A percentile compares a stretch with the other conserved stretches of the same genome.
Conservation (phyloP, 2,797 vertebrate species). For the Notoglanidium macrostoma region DNA sequence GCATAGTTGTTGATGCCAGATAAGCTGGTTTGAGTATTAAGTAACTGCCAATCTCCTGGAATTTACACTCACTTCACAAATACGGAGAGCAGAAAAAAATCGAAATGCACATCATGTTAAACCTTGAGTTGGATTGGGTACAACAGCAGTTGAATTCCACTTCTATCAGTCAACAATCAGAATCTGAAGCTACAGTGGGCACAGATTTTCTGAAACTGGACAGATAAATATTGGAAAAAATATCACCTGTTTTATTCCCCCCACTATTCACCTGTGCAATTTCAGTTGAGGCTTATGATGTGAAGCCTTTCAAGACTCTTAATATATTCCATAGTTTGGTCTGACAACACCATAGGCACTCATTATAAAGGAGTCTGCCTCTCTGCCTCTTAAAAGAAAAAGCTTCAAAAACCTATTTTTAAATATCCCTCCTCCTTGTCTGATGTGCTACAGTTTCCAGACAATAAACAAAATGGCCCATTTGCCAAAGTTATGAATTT, state of each 20-base stretch:
- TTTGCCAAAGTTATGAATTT: neutral
- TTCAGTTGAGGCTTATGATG: neutral
- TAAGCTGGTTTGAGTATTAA: neutral
- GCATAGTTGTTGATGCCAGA: neutral
- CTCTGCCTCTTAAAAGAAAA: neutral
- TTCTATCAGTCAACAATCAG: neutral
- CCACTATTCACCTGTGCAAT: neutral
- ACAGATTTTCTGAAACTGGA: too few relatives aligned
- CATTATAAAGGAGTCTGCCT: neutral
- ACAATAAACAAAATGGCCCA: neutral
- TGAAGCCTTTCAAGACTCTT: neutral
- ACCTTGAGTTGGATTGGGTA: neutral
- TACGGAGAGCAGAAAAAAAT: neutral
- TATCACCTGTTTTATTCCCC: neutral
- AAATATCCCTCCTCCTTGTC: too few relatives aligned
- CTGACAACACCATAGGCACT: neutral
- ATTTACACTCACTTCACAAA: neutral
- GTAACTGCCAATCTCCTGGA: neutral
- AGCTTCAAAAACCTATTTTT: neutral
- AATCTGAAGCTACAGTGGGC: neutral
- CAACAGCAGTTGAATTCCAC: neutral
- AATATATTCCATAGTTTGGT: neutral
- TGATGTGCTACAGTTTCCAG: neutral
- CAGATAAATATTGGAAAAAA: neutral
- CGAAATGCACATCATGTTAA: neutral